These are phyloP conservation scores for Pseudorhombus dupliciocellatus DNA, from an alignment of 2,113 vertebrate genomes.

Conservation along the genomic window DNA sequence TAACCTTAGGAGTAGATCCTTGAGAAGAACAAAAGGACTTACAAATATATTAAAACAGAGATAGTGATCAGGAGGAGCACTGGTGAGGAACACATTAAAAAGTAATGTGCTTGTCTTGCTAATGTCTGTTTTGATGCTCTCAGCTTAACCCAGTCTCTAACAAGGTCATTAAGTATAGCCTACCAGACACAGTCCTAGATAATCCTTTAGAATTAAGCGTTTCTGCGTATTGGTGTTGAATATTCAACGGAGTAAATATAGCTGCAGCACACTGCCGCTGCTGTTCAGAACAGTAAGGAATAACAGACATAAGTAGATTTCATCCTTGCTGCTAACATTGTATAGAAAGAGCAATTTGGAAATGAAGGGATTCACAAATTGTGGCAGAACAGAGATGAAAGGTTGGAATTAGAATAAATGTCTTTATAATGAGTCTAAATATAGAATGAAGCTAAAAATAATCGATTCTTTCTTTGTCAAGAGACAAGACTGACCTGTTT, in stretches of 20 bases:
- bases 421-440: no score
- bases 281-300: constrained; percentile 23
- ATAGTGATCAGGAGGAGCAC: constrained; percentile 32
- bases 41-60: constrained; percentile 38
- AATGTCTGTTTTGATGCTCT: constrained; percentile 68
- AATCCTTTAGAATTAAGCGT: constrained; percentile 65
- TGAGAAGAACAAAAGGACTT: constrained; percentile 37
- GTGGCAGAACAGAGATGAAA: no score
- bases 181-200: constrained; percentile 64
- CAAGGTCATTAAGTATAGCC: constrained; percentile 69
- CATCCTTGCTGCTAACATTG: constrained; percentile 18
- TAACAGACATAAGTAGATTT: constrained; percentile 26
- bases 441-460: no score
- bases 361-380: not conserved
- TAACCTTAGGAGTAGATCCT: constrained; percentile 25
- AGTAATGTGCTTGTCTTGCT: constrained; percentile 57
- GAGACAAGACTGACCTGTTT: no score
- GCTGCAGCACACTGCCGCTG: constrained; percentile 33
- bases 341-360: constrained; percentile 28
- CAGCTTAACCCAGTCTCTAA: constrained; percentile 64
- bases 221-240: constrained; percentile 49
- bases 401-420: not conserved
- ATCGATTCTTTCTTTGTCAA: no score
- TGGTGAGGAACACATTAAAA: constrained; percentile 28
- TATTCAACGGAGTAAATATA: constrained; percentile 67